Percentiles rank a stretch among this genome's conserved stretches.
Conservation (phyloP, 2,888 invertebrate genomes). For the Xestoiulus laeticollis region DNA sequence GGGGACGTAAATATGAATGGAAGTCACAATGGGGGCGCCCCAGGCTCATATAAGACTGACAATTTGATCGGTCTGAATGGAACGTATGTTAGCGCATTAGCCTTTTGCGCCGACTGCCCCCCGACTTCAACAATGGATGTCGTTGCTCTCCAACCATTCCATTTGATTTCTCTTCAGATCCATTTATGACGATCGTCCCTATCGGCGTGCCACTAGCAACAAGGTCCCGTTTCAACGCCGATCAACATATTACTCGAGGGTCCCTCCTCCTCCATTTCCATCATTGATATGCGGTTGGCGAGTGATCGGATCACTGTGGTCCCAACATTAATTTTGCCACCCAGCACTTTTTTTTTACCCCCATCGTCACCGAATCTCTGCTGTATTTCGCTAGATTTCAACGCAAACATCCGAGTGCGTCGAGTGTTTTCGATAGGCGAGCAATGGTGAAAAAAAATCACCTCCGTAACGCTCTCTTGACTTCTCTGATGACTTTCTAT, state of each 20-base stretch:
- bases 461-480: not conserved
- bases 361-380: not conserved
- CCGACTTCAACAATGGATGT: not conserved
- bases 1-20: slow-evolving; percentile 5
- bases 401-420: not conserved
- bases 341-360: not conserved
- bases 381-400: not conserved
- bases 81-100: not conserved
- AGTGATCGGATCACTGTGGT: not conserved
- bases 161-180: slow-evolving; percentile 3
- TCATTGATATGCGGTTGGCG: slow-evolving; percentile 8
- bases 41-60: not conserved
- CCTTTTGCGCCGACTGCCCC: not conserved
- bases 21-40: slow-evolving; percentile 12
- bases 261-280: slow-evolving; percentile 24
- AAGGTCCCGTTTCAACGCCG: slow-evolving; percentile 31
- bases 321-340: not conserved
- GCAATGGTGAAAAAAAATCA: not conserved
- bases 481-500: not conserved
- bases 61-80: slow-evolving; percentile 10
- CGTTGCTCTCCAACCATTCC: not conserved
- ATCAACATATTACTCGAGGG: not conserved
- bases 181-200: not conserved
- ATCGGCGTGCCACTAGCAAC: not conserved
- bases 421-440: not conserved